phyloP scores from a whole-genome alignment of 1,140 invertebrate species.

The Tetragonula clypearis region DNA sequence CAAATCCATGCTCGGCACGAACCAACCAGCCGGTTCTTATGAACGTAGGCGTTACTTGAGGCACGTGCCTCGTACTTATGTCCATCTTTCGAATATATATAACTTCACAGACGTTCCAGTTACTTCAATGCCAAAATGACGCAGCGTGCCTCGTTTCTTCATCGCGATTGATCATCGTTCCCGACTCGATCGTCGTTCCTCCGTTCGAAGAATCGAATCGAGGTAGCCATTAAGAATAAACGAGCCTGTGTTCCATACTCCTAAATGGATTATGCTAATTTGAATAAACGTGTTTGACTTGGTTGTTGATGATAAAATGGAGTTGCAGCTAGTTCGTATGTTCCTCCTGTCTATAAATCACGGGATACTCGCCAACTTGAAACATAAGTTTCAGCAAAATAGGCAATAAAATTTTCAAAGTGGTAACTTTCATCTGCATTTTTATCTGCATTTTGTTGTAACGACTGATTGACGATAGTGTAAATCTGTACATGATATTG shows the following conservation, averaged over 20 bases:
- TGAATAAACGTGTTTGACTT: background rate
- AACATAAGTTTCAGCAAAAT: too few species aligned
- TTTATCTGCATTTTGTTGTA: too few species aligned
- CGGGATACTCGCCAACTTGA: too few species aligned
- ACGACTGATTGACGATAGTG: too few species aligned
- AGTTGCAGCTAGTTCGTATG: too few species aligned
- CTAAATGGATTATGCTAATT: background rate
- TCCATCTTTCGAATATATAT: constrained; percentile 70
- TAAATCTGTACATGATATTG: background rate
- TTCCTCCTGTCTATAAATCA: too few species aligned
- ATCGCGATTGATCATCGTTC: background rate
- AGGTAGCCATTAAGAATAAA: background rate
- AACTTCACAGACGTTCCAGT: constrained; percentile 57
- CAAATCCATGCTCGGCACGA: constrained; percentile 73
- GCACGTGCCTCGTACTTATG: constrained; percentile 72
- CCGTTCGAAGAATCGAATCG: background rate
- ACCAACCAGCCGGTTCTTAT: constrained; percentile 66
- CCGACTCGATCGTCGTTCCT: background rate
- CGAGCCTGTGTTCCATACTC: background rate
- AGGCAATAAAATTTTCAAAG: too few species aligned
- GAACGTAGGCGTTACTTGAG: constrained; percentile 76
- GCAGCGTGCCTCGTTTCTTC: background rate
- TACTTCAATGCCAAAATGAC: constrained; percentile 55
- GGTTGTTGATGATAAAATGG: background rate
- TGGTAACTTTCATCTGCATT: too few species aligned